Percentiles rank a stretch among this genome's conserved stretches.
Conservation (phyloP, 2,113 vertebrate genomes). For the Protobothrops flavoviridis region DNA sequence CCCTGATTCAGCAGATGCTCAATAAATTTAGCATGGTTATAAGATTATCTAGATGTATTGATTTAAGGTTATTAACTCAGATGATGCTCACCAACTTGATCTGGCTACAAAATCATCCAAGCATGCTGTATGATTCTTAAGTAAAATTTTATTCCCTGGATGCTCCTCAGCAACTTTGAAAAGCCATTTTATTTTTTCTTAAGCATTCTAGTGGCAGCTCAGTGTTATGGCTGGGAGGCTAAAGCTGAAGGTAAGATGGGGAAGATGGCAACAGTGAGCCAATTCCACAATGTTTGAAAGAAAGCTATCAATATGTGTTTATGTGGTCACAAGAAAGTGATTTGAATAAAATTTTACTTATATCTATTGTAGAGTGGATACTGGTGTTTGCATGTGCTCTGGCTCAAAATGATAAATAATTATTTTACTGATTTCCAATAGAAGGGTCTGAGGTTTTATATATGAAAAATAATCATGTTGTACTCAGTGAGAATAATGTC, state of each 20-base stretch:
- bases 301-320: background rate
- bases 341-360: background rate
- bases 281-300: background rate
- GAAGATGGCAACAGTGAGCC: background rate
- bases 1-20: background rate
- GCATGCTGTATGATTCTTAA: background rate
- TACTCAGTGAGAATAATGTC: background rate
- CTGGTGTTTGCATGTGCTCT: background rate
- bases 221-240: background rate
- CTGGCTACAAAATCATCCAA: background rate
- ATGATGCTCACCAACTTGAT: background rate
- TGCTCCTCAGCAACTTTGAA: background rate
- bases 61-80: background rate
- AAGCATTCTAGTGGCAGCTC: background rate
- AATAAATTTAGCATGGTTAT: background rate
- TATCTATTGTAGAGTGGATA: background rate
- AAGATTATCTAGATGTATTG: background rate
- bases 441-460: background rate
- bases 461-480: background rate
- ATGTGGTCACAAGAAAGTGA: background rate
- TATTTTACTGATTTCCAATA: background rate
- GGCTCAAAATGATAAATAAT: background rate
- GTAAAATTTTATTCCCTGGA: background rate
- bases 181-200: background rate
- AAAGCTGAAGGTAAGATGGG: background rate